Evolutionary conservation across 92 coral and sea anemone genomes (phyloP), one percentile per base, ranked within the genome.

Genomic region (Parazoanthus swiftii): DNA sequence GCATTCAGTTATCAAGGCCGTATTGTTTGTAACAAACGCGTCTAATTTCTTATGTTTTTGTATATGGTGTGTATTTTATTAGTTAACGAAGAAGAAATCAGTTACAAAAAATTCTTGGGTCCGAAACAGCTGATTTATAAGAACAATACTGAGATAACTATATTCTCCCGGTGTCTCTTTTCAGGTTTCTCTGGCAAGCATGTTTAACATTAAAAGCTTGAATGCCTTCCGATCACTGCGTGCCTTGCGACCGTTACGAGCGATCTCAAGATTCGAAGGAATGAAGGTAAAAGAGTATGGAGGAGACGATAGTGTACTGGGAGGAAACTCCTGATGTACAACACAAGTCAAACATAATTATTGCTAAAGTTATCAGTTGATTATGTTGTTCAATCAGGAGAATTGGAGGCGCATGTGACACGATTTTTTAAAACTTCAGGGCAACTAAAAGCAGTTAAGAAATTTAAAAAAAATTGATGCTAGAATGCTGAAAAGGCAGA

Each of bases 241-340:
- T 44, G 99, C 99, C n/a, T 80, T 97, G 56, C 88, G 99, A 80
- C 99, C 99, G 37, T 94, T 97, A 42, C 91, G 99, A 82, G 99
- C 99, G 33, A 93, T 97, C 89, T 97, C 99, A 20, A 94, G 98
- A 87, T 97, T 97, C 88, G 99, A 97, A 72, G 99, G 99, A 90
- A 97, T 97, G 99, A 97, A 97, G 96, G 99, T 96, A 95, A 9
- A 91, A n/a, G 44, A 50, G n/a, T 18, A 48, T 46, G n/a, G 26
- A 9, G 38, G 48, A 6, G 25, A 23, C 65, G 15, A 5, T 79
- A 20, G n/a, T 79, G 70, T 50, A 11, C 70, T 18, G 18, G 21
- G 66, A 58, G 20, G 21, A 58, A 58, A 11, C 20, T 58, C 15
- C 18, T 58, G 18, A 58, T 58, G 15, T 11, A 13, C 66, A 58